phyloP scores from a whole-genome alignment of 2,888 invertebrate genomes.

The Sarcophaga carnaria region DNA sequence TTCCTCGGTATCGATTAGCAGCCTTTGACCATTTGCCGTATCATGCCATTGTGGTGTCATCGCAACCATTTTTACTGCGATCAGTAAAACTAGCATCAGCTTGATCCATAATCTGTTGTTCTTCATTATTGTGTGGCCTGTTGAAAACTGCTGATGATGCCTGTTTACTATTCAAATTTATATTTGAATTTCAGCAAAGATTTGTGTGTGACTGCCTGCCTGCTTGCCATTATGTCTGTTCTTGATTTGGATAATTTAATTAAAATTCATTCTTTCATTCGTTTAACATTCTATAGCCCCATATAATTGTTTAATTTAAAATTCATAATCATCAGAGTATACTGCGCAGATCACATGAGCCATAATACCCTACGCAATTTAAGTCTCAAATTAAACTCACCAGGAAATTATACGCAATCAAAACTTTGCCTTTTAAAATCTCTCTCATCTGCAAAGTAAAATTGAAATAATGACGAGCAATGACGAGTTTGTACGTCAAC shows the following conservation, averaged over 20 bases:
- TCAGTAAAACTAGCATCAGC: conserved; percentile 5
- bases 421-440: too few species aligned
- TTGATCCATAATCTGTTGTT: conserved; percentile 1
- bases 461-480: too few species aligned
- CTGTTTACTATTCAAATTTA: neutral
- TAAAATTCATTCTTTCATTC: conserved; percentile 13
- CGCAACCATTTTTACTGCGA: conserved; percentile 12
- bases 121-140: conserved; percentile 13
- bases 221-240: too few species aligned
- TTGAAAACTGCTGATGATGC: neutral
- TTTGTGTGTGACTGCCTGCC: too few species aligned
- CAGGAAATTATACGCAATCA: too few species aligned
- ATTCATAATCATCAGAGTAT: neutral
- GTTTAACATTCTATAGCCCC: conserved; percentile 34
- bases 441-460: too few species aligned
- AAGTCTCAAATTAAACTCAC: too few species aligned
- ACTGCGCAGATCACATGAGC: too few species aligned
- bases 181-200: neutral
- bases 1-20: conserved; percentile 29
- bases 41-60: conserved; percentile 40
- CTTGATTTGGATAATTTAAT: neutral
- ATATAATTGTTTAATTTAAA: conserved; percentile 51
- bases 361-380: too few species aligned
- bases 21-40: conserved; percentile 9
- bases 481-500: too few species aligned